These are phyloP conservation scores for Atrichornis clamosus DNA, from an alignment of 2,113 vertebrate species.

Conservation along the genomic window DNA sequence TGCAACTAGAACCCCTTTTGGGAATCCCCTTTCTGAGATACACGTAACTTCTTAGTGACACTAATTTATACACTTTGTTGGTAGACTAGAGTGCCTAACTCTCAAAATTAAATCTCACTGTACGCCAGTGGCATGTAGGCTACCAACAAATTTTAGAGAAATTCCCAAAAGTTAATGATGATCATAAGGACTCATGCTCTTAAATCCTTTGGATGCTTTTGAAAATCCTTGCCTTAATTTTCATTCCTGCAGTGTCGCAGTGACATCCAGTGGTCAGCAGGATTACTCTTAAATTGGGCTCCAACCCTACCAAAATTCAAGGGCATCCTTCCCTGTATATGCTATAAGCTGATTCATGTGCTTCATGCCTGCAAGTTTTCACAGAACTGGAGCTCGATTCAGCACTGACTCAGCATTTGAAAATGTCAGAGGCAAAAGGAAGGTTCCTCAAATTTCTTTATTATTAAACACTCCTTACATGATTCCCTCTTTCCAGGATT, in stretches of 20 bases:
- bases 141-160: conserved; percentile 10
- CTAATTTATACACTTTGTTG: neutral
- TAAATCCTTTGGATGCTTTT: neutral
- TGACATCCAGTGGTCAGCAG: conserved; percentile 81
- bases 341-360: neutral
- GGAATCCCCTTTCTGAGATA: neutral
- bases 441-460: neutral
- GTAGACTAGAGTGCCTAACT: neutral
- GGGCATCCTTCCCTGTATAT: neutral
- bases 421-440: neutral
- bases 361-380: neutral
- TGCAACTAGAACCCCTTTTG: neutral
- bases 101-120: neutral
- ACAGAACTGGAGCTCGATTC: neutral
- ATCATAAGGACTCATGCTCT: neutral
- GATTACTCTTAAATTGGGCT: conserved; percentile 64
- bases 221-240: conserved; percentile 15
- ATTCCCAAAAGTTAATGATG: neutral
- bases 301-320: neutral
- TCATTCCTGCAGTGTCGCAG: conserved; percentile 65
- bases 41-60: neutral
- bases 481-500: neutral
- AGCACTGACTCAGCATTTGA: neutral
- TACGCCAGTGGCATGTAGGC: neutral
- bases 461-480: neutral